These are phyloP conservation scores for Drosophila leontia DNA, from an alignment of 1,140 invertebrate genomes.

Conservation along the genomic window DNA sequence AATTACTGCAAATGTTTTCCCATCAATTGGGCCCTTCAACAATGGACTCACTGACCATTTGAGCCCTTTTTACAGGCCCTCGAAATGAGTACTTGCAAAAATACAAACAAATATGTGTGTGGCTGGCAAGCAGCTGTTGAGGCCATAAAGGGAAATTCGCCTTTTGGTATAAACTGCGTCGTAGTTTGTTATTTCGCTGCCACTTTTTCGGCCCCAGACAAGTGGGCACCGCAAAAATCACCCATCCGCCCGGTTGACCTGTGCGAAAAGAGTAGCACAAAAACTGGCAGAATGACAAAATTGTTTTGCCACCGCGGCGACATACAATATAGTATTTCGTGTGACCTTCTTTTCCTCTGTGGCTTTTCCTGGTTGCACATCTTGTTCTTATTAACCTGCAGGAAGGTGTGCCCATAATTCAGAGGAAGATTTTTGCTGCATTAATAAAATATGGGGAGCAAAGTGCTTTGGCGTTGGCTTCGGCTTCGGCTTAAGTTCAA, in stretches of 20 bases:
- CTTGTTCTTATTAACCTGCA: constrained; percentile 30
- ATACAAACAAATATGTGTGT: constrained; percentile 9
- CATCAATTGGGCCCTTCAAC: constrained; percentile 31
- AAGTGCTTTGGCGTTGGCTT: constrained; percentile 22
- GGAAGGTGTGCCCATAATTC: constrained; percentile 38
- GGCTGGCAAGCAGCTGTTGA: constrained; percentile 22
- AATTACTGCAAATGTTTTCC: constrained; percentile 39
- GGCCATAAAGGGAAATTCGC: constrained; percentile 22
- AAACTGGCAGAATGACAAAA: constrained; percentile 65
- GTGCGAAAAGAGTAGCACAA: constrained; percentile 18
- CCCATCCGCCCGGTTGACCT: constrained; percentile 44
- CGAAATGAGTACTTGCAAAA: background rate
- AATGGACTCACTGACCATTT: constrained; percentile 35
- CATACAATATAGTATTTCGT: constrained; percentile 9
- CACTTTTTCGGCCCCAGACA: constrained; percentile 52
- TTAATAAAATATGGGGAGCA: constrained; percentile 67
- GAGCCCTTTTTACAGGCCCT: constrained; percentile 16
- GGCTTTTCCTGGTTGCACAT: constrained; percentile 11
- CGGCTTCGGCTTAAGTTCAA: background rate
- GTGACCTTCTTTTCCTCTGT: constrained; percentile 19
- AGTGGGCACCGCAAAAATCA: constrained; percentile 53
- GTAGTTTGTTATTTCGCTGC: constrained; percentile 49
- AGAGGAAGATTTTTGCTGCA: constrained; percentile 40
- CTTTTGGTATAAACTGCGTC: constrained; percentile 47
- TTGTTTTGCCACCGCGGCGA: constrained; percentile 18